phyloP scores from a whole-genome alignment of 2,797 vertebrate genomes.

The Brachymystax lenok region DNA sequence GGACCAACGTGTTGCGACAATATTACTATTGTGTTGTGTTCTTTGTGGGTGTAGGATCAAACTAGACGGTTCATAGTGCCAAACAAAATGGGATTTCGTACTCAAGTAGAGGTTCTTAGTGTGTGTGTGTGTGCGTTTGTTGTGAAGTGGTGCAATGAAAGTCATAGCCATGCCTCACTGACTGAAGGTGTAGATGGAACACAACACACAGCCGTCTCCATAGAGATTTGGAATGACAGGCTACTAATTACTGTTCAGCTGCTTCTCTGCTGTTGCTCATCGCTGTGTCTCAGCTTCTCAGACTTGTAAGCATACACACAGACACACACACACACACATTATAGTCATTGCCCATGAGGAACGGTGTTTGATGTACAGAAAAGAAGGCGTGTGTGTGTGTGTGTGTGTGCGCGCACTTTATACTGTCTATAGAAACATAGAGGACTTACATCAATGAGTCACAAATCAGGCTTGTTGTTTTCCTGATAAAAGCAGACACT shows the following conservation, averaged over 20 bases:
- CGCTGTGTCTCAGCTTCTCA: conserved; percentile 33
- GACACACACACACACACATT: no score
- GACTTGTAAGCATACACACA: background rate
- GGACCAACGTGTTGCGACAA: no score
- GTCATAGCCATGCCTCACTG: conserved; percentile 52
- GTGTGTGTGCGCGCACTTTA: no score
- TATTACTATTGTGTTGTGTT: conserved; percentile 26
- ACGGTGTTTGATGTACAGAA: no score
- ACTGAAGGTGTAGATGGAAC: conserved; percentile 58
- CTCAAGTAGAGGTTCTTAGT: no score
- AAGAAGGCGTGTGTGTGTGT: no score
- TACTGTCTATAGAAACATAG: no score
- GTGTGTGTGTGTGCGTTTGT: no score
- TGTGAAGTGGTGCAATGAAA: conserved; percentile 32
- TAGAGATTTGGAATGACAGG: conserved; percentile 74
- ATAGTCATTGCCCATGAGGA: no score
- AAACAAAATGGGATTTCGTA: conserved; percentile 1
- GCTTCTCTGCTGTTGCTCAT: conserved; percentile 17
- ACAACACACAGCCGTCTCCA: conserved; percentile 69
- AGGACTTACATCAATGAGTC: no score
- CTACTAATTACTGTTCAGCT: conserved; percentile 68
- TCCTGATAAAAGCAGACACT: no score
- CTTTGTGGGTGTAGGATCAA: conserved; percentile 36
- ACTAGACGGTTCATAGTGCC: conserved; percentile 24
- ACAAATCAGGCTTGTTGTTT: no score